These are phyloP conservation scores for Phaethornis superciliosus DNA, from an alignment of 2,113 vertebrate genomes.

Conservation along the genomic window DNA sequence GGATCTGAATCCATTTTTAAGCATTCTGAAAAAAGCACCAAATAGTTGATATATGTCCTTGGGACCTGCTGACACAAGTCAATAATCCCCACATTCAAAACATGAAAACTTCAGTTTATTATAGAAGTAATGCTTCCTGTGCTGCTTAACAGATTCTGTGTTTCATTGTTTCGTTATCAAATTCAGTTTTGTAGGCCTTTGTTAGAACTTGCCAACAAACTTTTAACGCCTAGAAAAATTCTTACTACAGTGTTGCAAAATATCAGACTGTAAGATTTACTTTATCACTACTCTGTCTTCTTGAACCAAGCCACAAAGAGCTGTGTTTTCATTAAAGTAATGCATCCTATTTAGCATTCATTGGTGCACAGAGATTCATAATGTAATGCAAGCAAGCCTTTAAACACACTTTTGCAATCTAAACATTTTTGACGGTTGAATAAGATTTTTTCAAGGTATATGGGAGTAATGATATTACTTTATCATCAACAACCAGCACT, in stretches of 20 bases:
- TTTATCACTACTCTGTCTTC: not conserved
- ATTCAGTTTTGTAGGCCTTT: not conserved
- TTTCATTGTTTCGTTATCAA: not conserved
- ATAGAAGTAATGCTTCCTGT: not conserved
- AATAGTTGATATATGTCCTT: not conserved
- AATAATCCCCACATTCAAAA: slow-evolving; percentile 25
- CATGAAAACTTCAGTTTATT: slow-evolving; percentile 44
- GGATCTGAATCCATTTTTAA: slow-evolving; percentile 44
- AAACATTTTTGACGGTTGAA: slow-evolving; percentile 11
- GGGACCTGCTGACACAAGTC: slow-evolving; percentile 23
- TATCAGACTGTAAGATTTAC: not conserved
- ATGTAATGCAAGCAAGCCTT: not conserved
- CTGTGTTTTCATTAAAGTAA: not conserved
- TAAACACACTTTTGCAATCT: not conserved
- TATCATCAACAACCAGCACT: slow-evolving; percentile 31
- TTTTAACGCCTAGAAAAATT: not conserved
- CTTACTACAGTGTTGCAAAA: not conserved
- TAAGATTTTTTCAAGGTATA: not conserved
- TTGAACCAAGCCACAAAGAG: not conserved
- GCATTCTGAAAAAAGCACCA: slow-evolving; percentile 40
- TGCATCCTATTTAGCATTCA: not conserved
- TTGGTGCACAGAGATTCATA: not conserved
- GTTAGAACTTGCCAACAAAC: not conserved
- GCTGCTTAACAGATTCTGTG: not conserved
- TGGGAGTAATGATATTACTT: slow-evolving; percentile 44